phyloP scores from a whole-genome alignment of 2,797 vertebrate species.

The Labeo calbasu region DNA sequence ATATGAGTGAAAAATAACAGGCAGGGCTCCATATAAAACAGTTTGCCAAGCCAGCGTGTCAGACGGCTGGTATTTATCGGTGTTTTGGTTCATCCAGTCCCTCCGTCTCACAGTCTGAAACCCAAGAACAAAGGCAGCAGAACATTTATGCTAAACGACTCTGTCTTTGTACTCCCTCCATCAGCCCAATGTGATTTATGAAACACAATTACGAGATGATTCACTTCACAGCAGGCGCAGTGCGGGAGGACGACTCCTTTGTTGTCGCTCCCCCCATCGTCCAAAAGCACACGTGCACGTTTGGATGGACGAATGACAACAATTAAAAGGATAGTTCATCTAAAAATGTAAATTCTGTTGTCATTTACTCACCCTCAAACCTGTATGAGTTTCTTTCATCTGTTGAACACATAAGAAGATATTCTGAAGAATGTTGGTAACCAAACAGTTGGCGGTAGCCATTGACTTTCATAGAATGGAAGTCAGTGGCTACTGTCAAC shows the following conservation, averaged over 20 bases:
- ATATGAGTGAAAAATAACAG: not conserved
- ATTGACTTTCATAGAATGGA: not conserved
- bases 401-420: not conserved
- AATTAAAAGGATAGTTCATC: not conserved
- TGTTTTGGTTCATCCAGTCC: conserved; percentile 3
- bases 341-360: not conserved
- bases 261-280: not conserved
- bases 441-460: not conserved
- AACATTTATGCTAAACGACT: conserved; percentile 18
- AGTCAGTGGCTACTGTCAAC: not conserved
- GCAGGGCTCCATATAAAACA: conserved; percentile 15
- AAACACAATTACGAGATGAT: conserved; percentile 35
- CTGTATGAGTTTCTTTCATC: not conserved
- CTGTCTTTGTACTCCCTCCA: conserved; percentile 20
- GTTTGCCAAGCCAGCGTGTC: conserved; percentile 4
- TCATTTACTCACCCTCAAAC: not conserved
- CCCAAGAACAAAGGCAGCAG: conserved; percentile 26
- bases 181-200: conserved; percentile 42
- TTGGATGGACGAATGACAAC: not conserved
- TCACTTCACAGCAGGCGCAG: conserved; percentile 30
- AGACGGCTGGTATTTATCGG: conserved; percentile 17
- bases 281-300: not conserved
- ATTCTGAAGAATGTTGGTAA: not conserved
- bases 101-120: conserved; percentile 28
- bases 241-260: conserved; percentile 29